Percentiles rank a stretch among this genome's conserved stretches.
Evolutionary conservation across 2,113 vertebrate genomes (phyloP).

Genomic region (Tetrax tetrax): DNA sequence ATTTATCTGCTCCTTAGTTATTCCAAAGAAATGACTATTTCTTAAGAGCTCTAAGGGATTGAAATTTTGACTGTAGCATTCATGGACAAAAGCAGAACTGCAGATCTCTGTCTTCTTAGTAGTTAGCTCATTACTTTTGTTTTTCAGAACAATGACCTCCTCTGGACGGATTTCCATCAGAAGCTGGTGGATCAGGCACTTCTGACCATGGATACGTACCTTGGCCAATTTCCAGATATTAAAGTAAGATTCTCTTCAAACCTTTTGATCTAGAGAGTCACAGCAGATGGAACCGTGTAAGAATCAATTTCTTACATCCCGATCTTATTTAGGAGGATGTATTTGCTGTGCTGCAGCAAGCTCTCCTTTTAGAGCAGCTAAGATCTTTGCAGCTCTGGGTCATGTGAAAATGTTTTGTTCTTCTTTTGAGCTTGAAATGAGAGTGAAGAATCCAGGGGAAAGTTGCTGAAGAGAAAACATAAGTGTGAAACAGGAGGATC

Average conservation of each 20-base stretch:
- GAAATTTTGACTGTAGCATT: background rate
- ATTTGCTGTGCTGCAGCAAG: background rate
- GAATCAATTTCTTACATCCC: background rate
- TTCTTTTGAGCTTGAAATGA: background rate
- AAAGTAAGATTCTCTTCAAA: slow-evolving; percentile 79
- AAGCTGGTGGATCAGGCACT: slow-evolving; percentile 96
- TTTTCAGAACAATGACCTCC: slow-evolving; percentile 91
- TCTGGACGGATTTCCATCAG: slow-evolving; percentile 98
- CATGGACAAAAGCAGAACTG: background rate
- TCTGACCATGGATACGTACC: slow-evolving; percentile 97
- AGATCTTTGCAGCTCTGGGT: background rate
- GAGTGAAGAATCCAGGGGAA: background rate
- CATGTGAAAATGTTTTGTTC: background rate
- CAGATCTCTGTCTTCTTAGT: background rate
- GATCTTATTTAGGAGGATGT: background rate
- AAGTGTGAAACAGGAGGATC: background rate
- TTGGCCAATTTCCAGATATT: slow-evolving; percentile 98
- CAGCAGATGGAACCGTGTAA: background rate
- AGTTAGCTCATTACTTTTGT: background rate
- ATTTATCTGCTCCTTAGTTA: background rate
- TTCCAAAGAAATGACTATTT: background rate
- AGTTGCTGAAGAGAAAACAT: background rate
- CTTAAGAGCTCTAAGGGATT: background rate
- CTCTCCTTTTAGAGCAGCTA: background rate
- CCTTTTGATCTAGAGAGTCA: background rate